Evolutionary conservation across 2,113 vertebrate genomes (phyloP).

Genomic region (Mormoops blainvillei): DNA sequence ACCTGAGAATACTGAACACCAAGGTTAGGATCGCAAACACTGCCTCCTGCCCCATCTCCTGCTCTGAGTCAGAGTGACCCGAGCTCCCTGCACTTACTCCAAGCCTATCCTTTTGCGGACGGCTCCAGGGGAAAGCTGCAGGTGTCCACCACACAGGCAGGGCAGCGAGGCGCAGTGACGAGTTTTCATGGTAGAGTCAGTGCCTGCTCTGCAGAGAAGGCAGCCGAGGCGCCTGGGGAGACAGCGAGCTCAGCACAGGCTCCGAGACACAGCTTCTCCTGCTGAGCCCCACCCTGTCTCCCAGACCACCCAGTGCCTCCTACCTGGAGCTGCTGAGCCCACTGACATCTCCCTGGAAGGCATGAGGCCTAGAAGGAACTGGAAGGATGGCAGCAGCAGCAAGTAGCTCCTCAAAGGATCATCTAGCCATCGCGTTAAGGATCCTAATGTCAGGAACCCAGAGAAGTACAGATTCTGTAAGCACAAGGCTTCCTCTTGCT

Average conservation of each 20-base stretch:
- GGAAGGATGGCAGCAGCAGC: neutral
- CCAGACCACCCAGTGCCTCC: neutral
- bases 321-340: neutral
- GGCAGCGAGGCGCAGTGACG: neutral
- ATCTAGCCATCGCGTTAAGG: neutral
- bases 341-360: neutral
- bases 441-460: neutral
- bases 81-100: neutral
- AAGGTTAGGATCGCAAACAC: neutral
- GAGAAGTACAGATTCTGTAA: neutral
- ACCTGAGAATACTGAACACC: neutral
- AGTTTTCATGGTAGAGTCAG: neutral
- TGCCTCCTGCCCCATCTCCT: neutral
- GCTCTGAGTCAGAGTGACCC: neutral
- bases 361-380: neutral
- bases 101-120: neutral
- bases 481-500: neutral
- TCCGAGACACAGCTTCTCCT: neutral
- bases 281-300: too few species aligned
- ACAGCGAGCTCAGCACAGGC: neutral
- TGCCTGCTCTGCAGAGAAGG: neutral
- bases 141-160: neutral
- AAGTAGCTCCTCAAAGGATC: neutral
- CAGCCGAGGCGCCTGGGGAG: neutral
- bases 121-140: neutral